Evolutionary conservation across 2,113 vertebrate genomes (phyloP), one percentile per base, ranked within the genome.

Genomic region (Corythornis cristatus): DNA sequence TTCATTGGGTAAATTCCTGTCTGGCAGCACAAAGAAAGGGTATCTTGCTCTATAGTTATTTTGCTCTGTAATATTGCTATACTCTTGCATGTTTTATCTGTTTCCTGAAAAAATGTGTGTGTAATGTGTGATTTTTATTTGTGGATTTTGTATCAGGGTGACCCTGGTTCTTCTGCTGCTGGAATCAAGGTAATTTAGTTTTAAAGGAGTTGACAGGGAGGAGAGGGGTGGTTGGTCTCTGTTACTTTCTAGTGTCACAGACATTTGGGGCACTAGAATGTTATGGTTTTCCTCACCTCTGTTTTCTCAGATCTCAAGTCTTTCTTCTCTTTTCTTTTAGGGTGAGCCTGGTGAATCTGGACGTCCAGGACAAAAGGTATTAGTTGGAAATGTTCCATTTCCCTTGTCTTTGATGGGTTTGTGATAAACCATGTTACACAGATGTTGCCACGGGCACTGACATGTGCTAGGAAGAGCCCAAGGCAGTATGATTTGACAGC

Each of bases 301-400:
- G 22, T 50, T 51, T 53, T 72, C 8, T 64, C 17, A 50, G 15
- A 66, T 82, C 17, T 86, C 31, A 35, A 48, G 5, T 93, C 45
- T 88, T 94, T 37, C 58, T 65, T 91, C 33, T 28, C 35, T 94
- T 96, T 84, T 93, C 66, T 91, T 96, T 76, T 94, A 99, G 99
- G 99, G 99, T 54, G 99, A 99, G 97, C 99, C 99, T 1, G 99
- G 99, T 93, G 99, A 99, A 96, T 98, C 99, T 87, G 99, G 99
- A 66, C 98, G 98, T 67, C 97, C 98, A 65, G 99, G 99, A 90
- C 97, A 98, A 60, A 99, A 99, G 99, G 99, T 99, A 99, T 97
- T 42, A 20, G 17, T 81, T 87, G 83, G 82, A 73, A 81, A 53
- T 40, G 29, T 43, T 84, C 17, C 2, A 11, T 64, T 89, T 78